Percentiles rank a stretch among this genome's conserved stretches.
Evolutionary conservation across 92 coral and sea anemone species (phyloP).

Genomic region (Epizoanthus fatuus): DNA sequence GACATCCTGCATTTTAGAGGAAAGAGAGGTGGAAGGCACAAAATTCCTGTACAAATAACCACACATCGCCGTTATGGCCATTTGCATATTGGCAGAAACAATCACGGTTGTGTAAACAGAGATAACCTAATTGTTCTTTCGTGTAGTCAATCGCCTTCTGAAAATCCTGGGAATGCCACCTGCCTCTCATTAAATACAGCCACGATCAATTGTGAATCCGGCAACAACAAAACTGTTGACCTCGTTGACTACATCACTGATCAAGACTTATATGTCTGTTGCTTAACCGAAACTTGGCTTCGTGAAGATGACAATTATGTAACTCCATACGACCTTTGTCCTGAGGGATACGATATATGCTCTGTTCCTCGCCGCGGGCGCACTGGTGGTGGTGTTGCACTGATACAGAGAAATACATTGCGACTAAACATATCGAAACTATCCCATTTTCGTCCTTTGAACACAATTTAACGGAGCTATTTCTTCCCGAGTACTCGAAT

Average conservation of each 20-base stretch:
- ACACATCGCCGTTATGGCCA: neutral
- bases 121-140: neutral
- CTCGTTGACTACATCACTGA: neutral
- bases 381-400: neutral
- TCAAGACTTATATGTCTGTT: neutral
- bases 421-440: neutral
- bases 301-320: conserved; percentile 1
- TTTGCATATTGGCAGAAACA: conserved; percentile 7
- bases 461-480: neutral
- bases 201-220: neutral
- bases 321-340: conserved; percentile 11
- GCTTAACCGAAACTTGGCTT: neutral
- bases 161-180: neutral
- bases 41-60: neutral
- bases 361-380: too few species aligned
- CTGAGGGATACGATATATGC: neutral
- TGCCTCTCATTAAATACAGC: neutral
- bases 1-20: conserved; percentile 6
- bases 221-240: neutral
- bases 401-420: conserved; percentile 1
- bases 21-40: conserved; percentile 1
- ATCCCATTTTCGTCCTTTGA: neutral
- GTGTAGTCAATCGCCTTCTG: conserved; percentile 1
- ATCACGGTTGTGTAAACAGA: neutral
- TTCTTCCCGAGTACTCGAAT: neutral